A percentile compares a stretch with the other conserved stretches of the same genome.
Evolutionary conservation across 2,113 vertebrate genomes (phyloP).

Genomic region (Castor canadensis): DNA sequence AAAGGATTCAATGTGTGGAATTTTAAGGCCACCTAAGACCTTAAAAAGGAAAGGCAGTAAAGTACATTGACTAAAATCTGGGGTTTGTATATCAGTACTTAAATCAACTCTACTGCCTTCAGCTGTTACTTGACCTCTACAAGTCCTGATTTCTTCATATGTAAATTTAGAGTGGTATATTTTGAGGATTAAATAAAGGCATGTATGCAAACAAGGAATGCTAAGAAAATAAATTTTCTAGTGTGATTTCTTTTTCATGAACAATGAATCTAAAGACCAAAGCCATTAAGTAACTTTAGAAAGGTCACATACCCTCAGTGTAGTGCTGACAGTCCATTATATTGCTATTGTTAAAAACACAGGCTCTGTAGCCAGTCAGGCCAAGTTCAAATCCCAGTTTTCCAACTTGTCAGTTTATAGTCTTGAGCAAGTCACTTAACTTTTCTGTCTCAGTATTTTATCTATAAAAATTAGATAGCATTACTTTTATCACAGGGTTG

Average conservation of each 20-base stretch:
- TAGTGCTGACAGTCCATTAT: not conserved
- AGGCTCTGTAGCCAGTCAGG: not conserved
- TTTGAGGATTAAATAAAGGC: not conserved
- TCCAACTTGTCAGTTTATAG: not conserved
- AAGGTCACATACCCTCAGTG: not conserved
- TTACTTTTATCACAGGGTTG: not conserved
- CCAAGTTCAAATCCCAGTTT: not conserved
- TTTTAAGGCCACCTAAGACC: not conserved
- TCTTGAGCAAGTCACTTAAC: not conserved
- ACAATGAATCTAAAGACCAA: conserved; percentile 24
- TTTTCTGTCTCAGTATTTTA: not conserved
- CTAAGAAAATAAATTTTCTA: not conserved
- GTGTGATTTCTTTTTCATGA: not conserved
- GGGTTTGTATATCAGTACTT: not conserved
- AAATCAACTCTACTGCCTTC: not conserved
- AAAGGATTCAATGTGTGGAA: not conserved
- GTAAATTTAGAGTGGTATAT: not conserved
- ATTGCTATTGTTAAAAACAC: not conserved
- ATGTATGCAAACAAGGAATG: not conserved
- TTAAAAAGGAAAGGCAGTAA: not conserved
- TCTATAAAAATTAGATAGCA: not conserved
- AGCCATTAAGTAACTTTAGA: not conserved
- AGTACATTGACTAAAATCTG: not conserved
- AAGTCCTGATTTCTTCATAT: not conserved
- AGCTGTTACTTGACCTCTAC: not conserved